Conservation (phyloP, 2,113 vertebrate species). For the Carettochelys insculpta region DNA sequence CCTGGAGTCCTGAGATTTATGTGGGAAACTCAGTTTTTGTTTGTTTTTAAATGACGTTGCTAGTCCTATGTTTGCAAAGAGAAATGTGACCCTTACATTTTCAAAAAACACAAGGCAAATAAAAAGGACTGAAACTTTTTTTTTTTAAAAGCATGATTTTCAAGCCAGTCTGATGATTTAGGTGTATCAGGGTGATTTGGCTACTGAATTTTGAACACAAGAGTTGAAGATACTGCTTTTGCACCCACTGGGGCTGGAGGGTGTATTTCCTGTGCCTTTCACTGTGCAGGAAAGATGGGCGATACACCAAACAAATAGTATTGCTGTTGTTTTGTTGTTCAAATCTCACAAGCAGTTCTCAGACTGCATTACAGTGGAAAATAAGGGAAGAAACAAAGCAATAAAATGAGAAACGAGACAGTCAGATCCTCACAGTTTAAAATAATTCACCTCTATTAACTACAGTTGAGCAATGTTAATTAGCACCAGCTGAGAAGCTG, state of each 20-base stretch:
- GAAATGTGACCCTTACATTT: neutral
- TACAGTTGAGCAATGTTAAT: neutral
- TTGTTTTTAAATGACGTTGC: neutral
- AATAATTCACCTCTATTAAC: neutral
- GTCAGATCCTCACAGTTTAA: neutral
- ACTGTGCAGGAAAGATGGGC: neutral
- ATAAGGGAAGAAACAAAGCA: neutral
- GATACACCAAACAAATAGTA: neutral
- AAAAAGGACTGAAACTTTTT: neutral
- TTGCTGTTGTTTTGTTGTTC: neutral
- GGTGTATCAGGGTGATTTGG: neutral
- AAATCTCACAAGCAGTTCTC: neutral
- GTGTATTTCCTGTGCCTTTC: neutral
- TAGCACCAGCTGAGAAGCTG: neutral
- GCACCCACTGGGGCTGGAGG: neutral
- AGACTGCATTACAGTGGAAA: neutral
- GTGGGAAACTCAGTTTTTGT: neutral
- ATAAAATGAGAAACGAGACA: neutral
- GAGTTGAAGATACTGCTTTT: neutral
- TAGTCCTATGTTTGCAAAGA: neutral
- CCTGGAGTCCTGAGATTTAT: neutral
- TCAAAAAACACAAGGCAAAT: neutral
- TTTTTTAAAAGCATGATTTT: neutral
- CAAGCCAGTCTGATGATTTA: neutral
- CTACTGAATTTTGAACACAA: neutral